Conservation (phyloP, 2,797 vertebrate species). For the Thunnus albacares region DNA sequence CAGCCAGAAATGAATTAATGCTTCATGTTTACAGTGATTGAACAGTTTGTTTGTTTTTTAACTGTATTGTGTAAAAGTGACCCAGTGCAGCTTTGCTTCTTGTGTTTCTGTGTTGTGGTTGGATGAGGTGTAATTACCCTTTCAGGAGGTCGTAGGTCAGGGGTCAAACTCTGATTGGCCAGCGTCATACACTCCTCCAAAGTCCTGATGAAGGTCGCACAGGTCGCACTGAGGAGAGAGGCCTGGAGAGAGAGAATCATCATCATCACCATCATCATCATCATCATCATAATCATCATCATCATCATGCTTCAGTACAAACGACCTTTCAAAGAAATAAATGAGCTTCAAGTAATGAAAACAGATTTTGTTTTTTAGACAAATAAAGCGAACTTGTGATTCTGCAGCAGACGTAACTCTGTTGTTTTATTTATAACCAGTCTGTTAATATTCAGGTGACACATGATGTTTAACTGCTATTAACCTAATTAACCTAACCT, state of each 20-base stretch:
- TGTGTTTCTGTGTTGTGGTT: too few relatives aligned
- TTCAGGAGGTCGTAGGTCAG: conserved; percentile 88
- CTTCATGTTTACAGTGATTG: too few relatives aligned
- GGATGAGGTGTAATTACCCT: conserved; percentile 48
- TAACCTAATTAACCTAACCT: too few relatives aligned
- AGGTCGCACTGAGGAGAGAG: conserved; percentile 96
- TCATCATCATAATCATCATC: neutral
- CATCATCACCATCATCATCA: too few relatives aligned
- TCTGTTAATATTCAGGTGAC: too few relatives aligned
- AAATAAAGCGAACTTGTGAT: neutral
- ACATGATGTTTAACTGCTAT: too few relatives aligned
- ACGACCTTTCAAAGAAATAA: too few relatives aligned
- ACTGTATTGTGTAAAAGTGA: neutral
- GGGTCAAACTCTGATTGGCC: conserved; percentile 94
- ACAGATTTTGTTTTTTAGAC: too few relatives aligned
- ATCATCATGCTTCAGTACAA: neutral
- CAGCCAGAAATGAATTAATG: neutral
- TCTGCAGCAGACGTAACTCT: too few relatives aligned
- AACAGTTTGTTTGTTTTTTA: too few relatives aligned
- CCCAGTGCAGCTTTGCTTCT: neutral
- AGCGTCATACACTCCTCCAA: conserved; percentile 98
- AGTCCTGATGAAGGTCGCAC: conserved; percentile 96
- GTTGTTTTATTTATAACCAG: too few relatives aligned
- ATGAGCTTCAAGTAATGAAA: too few relatives aligned
- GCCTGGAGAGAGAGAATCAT: conserved; percentile 80